Conservation (phyloP, 2,113 vertebrate species). For the Addax nasomaculatus region DNA sequence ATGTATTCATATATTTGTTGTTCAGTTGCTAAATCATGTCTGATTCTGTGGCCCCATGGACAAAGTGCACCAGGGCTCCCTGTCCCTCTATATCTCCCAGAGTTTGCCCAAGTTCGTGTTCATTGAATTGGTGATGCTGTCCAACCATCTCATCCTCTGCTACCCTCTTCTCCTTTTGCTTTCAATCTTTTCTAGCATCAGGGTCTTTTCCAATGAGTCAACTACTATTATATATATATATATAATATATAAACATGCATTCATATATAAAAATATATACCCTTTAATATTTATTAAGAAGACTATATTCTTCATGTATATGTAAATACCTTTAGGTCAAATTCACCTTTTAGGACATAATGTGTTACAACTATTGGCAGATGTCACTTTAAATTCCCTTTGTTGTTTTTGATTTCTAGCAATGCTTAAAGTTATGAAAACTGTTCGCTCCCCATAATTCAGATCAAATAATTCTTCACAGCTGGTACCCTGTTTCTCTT, state of each 20-base stretch:
- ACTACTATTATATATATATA: not conserved
- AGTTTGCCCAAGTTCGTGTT: not conserved
- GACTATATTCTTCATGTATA: not conserved
- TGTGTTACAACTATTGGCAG: accelerated
- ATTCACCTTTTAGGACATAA: not conserved
- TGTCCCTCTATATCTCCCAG: not conserved
- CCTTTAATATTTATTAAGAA: not conserved
- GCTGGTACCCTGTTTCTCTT: not conserved
- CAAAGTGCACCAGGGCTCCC: not conserved
- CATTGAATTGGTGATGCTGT: not conserved
- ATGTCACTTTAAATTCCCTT: not conserved
- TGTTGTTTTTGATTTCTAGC: not conserved
- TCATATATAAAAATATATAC: not conserved
- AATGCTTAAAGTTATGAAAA: not conserved
- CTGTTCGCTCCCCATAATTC: not conserved
- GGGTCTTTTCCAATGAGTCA: not conserved
- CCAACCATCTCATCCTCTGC: not conserved
- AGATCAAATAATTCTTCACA: not conserved
- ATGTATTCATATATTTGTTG: not conserved
- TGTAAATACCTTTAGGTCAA: not conserved
- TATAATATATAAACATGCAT: not conserved
- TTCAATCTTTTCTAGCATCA: not conserved
- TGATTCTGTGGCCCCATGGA: not conserved
- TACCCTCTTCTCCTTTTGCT: not conserved
- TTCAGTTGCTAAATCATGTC: not conserved